Evolutionary conservation across 2,888 invertebrate genomes (phyloP), one percentile per base, ranked within the genome.

Genomic region (Pseudeuparius sepicola): DNA sequence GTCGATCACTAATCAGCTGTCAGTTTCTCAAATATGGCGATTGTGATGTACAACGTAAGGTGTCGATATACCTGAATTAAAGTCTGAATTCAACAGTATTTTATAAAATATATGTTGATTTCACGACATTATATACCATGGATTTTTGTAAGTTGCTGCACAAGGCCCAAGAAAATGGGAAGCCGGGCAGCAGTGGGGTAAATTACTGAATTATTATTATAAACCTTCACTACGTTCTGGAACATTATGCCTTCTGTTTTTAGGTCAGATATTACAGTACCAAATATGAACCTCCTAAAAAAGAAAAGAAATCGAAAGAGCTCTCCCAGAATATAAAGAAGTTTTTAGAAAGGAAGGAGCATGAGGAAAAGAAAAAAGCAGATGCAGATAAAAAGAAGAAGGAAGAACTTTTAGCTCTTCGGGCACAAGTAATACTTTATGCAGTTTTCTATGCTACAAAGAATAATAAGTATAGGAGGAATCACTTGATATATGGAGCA

Each of bases 281-380:
- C 2, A 78, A 79, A 46, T 87, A 82, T 56, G 73, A 79, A 42
- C 83, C 88, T 2, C 85, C 87, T 0, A 88, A 86, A 53, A 76
- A 79, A 50, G 70, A 73, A 24, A 70, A 73, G 20, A 78, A 79
- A 49, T 71, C 75, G 34, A 73, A 69, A 49, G 66, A 63, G 39
- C 65, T 89, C 4, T 86, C 87, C 0, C 73, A 70, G 2, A 86
- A 86, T 48, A 81, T 90, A 31, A 79, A 83, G 55, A 85, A 79
- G 55, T 90, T 89, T 60, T 63, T 89, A 11, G 83, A 78, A 1
- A 78, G 78, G 48, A 83, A 81, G 52, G 85, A 87, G 55, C 77
- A 78, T 39, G 88, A 89, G 55, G 86, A 88, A 50, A 70, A 63
- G 37, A 68, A 68, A 37, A 78, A 77, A 49, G 65, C 69, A 39